Conservation (phyloP, 2,888 invertebrate genomes). For the Anarsia innoxiella region DNA sequence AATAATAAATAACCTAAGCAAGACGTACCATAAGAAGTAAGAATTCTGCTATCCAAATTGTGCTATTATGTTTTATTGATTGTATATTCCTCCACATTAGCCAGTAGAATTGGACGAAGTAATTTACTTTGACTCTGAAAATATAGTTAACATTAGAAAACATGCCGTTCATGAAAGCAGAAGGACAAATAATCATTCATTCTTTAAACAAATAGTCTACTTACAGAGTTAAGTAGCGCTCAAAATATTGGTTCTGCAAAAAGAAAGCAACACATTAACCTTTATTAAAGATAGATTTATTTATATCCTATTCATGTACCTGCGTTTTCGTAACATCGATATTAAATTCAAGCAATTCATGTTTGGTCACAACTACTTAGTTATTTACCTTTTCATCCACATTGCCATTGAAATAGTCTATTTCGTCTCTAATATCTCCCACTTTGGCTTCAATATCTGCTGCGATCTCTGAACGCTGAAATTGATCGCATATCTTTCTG, state of each 20-base stretch:
- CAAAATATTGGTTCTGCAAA: slow-evolving; percentile 67
- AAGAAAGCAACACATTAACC: slow-evolving; percentile 17
- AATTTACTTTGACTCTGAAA: slow-evolving; percentile 71
- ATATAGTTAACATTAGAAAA: too few species aligned
- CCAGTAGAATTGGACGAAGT: slow-evolving; percentile 80
- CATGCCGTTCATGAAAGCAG: too few species aligned
- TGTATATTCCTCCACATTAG: slow-evolving; percentile 81
- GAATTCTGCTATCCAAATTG: slow-evolving; percentile 77
- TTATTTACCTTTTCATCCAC: slow-evolving; percentile 45
- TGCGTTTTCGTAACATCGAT: too few species aligned
- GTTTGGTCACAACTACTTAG: too few species aligned
- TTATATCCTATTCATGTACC: too few species aligned
- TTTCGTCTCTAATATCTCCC: slow-evolving; percentile 56
- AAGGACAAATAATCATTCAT: too few species aligned
- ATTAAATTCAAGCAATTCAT: too few species aligned
- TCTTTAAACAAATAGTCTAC: slow-evolving; percentile 47
- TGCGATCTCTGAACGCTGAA: slow-evolving; percentile 64
- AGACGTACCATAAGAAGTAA: slow-evolving; percentile 73
- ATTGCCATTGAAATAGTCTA: slow-evolving; percentile 57
- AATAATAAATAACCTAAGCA: too few species aligned
- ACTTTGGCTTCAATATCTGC: slow-evolving; percentile 48
- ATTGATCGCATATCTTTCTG: slow-evolving; percentile 72
- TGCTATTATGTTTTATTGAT: slow-evolving; percentile 78
- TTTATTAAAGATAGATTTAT: not conserved
- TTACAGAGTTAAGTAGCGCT: slow-evolving; percentile 70